Evolutionary conservation across 2,888 invertebrate species (phyloP).

Genomic region (Dione juno): DNA sequence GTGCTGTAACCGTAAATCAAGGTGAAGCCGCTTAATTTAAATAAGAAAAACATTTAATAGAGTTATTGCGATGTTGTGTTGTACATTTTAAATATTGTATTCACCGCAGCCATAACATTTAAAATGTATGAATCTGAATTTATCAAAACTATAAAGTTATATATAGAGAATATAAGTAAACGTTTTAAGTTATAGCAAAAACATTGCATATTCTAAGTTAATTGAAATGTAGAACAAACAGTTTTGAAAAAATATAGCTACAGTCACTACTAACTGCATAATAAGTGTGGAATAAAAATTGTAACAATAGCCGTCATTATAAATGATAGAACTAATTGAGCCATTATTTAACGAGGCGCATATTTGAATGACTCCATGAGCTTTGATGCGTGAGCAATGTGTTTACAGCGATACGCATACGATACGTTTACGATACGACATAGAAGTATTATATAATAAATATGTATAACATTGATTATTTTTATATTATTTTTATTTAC

Average conservation of each 20-base stretch:
- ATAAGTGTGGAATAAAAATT: constrained; percentile 28
- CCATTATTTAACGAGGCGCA: constrained; percentile 36
- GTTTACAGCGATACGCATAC: constrained; percentile 56
- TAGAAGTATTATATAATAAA: constrained; percentile 52
- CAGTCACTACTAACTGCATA: neutral
- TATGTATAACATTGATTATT: too few relatives aligned
- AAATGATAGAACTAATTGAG: constrained; percentile 37
- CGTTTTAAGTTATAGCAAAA: too few relatives aligned
- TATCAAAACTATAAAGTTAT: neutral
- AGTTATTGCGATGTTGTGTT: constrained; percentile 44
- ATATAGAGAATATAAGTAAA: neutral
- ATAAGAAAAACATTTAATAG: constrained; percentile 46
- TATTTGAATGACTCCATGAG: constrained; percentile 42
- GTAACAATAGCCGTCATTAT: constrained; percentile 33
- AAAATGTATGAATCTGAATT: neutral
- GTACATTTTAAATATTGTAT: constrained; percentile 31
- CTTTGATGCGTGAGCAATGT: constrained; percentile 44
- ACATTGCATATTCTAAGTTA: too few relatives aligned
- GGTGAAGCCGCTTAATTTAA: constrained; percentile 45
- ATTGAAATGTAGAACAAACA: too few relatives aligned
- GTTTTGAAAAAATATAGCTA: neutral
- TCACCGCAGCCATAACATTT: neutral
- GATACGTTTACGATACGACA: constrained; percentile 54
- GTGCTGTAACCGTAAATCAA: constrained; percentile 45
- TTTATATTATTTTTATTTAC: too few relatives aligned